Percentiles rank a stretch among this genome's conserved stretches.
phyloP scores from a whole-genome alignment of 1,140 invertebrate species.

The Aphelinus atriplicis region DNA sequence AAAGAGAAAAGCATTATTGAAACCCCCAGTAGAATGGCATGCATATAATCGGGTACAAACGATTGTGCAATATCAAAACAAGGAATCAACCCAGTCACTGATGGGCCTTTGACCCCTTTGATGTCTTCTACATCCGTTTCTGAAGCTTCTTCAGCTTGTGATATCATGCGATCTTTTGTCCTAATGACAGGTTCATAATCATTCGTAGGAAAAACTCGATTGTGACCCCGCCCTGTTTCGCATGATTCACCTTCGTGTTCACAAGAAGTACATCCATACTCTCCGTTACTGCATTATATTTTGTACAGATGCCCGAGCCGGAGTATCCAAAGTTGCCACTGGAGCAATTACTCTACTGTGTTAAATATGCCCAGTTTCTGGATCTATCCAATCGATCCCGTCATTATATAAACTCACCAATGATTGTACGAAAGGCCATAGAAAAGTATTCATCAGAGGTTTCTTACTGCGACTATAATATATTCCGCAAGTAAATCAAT shows the following conservation, averaged over 20 bases:
- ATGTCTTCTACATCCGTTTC: background rate
- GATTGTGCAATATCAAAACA: background rate
- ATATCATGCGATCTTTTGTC: background rate
- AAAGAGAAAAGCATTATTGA: background rate
- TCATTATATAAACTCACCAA: background rate
- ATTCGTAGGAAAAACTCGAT: constrained; percentile 8
- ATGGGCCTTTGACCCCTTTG: background rate
- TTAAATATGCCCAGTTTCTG: background rate
- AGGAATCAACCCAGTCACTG: background rate
- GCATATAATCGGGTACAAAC: background rate
- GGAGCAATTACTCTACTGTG: constrained; percentile 16
- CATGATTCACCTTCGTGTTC: background rate
- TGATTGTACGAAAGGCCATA: background rate
- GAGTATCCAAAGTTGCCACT: constrained; percentile 4
- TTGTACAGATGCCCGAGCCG: background rate
- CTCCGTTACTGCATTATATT: constrained; percentile 13
- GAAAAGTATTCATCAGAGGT: too few relatives aligned
- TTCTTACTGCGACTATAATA: background rate
- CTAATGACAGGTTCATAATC: background rate
- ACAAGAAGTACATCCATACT: constrained; percentile 7
- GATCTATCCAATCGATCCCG: background rate
- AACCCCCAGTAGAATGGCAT: background rate
- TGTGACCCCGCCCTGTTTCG: background rate
- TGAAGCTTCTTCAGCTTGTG: background rate
- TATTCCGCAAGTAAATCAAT: background rate